Conservation (phyloP, 2,113 vertebrate species). For the Calyptommatus sinebrachiatus region DNA sequence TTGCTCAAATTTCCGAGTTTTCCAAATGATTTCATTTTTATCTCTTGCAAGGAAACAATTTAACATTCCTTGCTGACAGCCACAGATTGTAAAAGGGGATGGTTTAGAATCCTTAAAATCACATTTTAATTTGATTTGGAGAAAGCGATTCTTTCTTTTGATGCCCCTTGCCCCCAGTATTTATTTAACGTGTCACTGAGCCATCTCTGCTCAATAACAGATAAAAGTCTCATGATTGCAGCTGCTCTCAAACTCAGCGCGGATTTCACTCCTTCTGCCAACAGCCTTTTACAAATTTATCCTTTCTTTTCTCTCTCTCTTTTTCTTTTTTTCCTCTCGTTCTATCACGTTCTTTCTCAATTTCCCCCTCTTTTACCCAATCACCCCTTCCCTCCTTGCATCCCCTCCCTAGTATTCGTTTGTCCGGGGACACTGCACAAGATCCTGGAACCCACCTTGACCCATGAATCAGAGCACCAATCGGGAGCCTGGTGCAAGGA, state of each 20-base stretch:
- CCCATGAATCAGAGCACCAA: constrained; percentile 89
- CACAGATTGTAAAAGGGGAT: neutral
- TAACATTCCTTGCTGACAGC: constrained; percentile 6
- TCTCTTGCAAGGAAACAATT: constrained; percentile 7
- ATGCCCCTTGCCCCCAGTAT: constrained; percentile 1
- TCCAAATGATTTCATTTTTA: neutral
- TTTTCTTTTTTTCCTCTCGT: constrained; percentile 42
- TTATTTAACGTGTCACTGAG: constrained; percentile 12
- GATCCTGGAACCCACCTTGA: constrained; percentile 83
- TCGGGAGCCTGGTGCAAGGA: constrained; percentile 95
- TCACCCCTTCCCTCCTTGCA: constrained; percentile 49
- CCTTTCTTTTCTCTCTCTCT: constrained; percentile 42
- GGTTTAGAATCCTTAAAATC: constrained; percentile 15
- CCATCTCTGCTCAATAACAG: constrained; percentile 36
- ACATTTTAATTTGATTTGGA: constrained; percentile 22
- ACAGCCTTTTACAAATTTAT: constrained; percentile 41
- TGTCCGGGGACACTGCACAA: constrained; percentile 88
- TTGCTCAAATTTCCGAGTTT: constrained; percentile 1
- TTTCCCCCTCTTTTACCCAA: constrained; percentile 56
- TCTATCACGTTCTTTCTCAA: constrained; percentile 38
- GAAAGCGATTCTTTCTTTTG: neutral
- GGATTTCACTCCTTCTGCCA: constrained; percentile 35
- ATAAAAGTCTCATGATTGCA: constrained; percentile 35
- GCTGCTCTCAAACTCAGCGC: constrained; percentile 24
- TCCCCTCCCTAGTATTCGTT: constrained; percentile 83